phyloP scores from a whole-genome alignment of 2,113 vertebrate species.

The Plotosus lineatus region DNA sequence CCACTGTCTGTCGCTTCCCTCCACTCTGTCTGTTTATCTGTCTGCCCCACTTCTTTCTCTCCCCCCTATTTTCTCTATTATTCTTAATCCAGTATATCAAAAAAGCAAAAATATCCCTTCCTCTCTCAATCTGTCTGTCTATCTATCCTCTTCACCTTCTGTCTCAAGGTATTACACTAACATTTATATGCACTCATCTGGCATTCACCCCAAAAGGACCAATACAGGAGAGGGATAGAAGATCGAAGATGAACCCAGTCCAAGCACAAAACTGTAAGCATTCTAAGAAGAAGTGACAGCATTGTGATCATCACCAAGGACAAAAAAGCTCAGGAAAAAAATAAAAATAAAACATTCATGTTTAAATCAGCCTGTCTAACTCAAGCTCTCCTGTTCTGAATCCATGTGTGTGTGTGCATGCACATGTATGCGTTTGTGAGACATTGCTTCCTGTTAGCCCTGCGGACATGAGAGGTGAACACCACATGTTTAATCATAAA shows the following conservation, averaged over 20 bases:
- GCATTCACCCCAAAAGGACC: not conserved
- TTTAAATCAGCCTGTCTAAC: not conserved
- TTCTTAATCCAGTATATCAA: no score
- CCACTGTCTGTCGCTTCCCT: no score
- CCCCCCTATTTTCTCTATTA: no score
- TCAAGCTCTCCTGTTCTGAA: not conserved
- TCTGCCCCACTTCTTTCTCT: no score
- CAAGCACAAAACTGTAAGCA: not conserved
- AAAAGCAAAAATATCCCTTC: no score
- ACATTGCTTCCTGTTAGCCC: not conserved
- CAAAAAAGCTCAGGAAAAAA: not conserved
- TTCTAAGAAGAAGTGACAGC: not conserved
- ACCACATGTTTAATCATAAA: conserved; percentile 9
- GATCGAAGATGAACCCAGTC: no score
- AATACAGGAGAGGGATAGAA: not conserved
- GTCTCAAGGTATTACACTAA: not conserved
- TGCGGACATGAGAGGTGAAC: not conserved
- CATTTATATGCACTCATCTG: not conserved
- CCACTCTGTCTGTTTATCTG: no score
- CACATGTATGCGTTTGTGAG: not conserved
- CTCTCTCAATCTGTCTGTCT: not conserved
- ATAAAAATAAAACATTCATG: not conserved
- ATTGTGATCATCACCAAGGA: not conserved
- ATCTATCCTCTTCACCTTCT: no score
- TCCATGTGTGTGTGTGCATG: not conserved